A percentile compares a stretch with the other conserved stretches of the same genome.
These are phyloP conservation scores for Eclectus roratus DNA, from an alignment of 2,113 vertebrate genomes.

Conservation along the genomic window DNA sequence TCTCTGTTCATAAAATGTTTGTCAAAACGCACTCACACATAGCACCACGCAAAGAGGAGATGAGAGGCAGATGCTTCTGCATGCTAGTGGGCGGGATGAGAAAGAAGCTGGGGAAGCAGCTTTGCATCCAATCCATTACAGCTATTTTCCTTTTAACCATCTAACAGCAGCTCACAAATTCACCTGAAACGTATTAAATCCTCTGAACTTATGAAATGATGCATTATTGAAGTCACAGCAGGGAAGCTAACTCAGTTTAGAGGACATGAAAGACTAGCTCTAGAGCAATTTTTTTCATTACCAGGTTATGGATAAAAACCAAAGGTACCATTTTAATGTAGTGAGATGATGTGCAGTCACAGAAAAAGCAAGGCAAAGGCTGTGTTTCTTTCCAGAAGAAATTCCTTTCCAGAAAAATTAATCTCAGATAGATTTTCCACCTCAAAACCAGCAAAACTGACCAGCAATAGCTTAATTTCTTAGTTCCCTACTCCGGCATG, in stretches of 20 bases:
- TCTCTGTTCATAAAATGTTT: conserved; percentile 35
- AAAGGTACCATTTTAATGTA: conserved; percentile 20
- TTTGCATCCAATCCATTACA: conserved; percentile 47
- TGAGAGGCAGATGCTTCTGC: conserved; percentile 49
- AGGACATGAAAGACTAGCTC: conserved; percentile 45
- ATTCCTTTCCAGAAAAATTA: background rate
- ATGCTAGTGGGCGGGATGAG: background rate
- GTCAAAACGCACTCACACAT: background rate
- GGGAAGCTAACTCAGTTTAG: conserved; percentile 48
- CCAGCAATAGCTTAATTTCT: background rate
- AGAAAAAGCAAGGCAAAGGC: background rate
- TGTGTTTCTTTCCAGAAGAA: background rate
- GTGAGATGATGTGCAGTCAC: conserved; percentile 1
- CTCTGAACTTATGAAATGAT: conserved; percentile 58
- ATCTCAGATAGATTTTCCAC: background rate
- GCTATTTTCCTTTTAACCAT: conserved; percentile 66
- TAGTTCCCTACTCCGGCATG: background rate
- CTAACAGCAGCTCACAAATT: conserved; percentile 41
- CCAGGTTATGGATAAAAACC: conserved; percentile 40
- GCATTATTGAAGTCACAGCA: conserved; percentile 69
- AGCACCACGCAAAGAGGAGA: conserved; percentile 33
- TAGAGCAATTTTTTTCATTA: conserved; percentile 44
- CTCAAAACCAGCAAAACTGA: background rate
- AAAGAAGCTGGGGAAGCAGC: conserved; percentile 34
- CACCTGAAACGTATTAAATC: conserved; percentile 37